phyloP scores from a whole-genome alignment of 2,888 invertebrate species.

The Microctonus hyperodae region DNA sequence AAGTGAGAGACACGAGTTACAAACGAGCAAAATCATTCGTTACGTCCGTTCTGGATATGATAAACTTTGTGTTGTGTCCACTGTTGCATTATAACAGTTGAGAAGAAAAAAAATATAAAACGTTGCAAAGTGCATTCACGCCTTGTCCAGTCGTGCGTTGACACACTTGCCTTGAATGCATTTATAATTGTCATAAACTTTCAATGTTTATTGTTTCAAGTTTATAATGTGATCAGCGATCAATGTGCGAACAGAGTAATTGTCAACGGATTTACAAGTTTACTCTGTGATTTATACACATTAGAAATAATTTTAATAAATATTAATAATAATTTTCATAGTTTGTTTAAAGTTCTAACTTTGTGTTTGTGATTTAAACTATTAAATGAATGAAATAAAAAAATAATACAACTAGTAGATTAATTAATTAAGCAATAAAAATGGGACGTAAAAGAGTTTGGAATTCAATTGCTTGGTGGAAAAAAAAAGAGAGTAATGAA shows the following conservation, averaged over 20 bases:
- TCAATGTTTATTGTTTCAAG: neutral
- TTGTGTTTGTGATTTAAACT: neutral
- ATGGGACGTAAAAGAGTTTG: constrained; percentile 62
- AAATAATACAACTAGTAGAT: neutral
- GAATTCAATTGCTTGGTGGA: constrained; percentile 61
- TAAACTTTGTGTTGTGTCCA: constrained; percentile 15
- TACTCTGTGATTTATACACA: neutral
- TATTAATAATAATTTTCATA: neutral
- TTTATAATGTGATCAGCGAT: constrained; percentile 9
- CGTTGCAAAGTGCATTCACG: constrained; percentile 27
- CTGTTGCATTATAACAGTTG: constrained; percentile 1
- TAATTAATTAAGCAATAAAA: neutral
- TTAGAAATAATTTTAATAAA: neutral
- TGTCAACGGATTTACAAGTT: neutral
- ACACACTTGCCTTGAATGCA: constrained; percentile 14
- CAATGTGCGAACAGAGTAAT: neutral
- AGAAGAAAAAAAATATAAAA: too few relatives aligned
- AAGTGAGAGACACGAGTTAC: too few relatives aligned
- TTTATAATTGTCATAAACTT: neutral
- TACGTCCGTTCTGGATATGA: constrained; percentile 26
- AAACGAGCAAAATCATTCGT: constrained; percentile 17
- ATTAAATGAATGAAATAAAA: neutral
- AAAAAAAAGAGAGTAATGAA: constrained; percentile 50
- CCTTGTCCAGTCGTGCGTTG: neutral
- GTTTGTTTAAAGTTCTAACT: neutral